A percentile compares a stretch with the other conserved stretches of the same genome.
These are phyloP conservation scores for Helicorthomorpha holstii DNA, from an alignment of 1,140 invertebrate genomes.

Conservation along the genomic window DNA sequence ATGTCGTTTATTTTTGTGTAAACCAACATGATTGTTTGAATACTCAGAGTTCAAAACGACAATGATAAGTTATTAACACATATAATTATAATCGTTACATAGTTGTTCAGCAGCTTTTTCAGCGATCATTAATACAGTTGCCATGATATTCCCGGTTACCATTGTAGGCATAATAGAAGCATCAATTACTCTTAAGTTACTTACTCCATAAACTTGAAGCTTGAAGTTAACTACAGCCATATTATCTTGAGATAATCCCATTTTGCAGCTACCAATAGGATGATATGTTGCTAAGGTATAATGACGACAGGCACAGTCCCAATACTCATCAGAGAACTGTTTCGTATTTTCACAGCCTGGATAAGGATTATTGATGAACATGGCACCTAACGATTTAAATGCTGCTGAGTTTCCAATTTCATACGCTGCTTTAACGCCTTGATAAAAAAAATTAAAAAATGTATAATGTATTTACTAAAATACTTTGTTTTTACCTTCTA, in stretches of 20 bases:
- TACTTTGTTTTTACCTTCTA: too few relatives aligned
- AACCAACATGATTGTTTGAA: too few relatives aligned
- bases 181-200: slow-evolving; percentile 15
- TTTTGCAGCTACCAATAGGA: slow-evolving; percentile 47
- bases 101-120: slow-evolving; percentile 60
- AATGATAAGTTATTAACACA: too few relatives aligned
- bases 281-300: slow-evolving; percentile 58
- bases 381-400: slow-evolving; percentile 9
- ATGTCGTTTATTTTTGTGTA: too few relatives aligned
- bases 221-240: slow-evolving; percentile 55
- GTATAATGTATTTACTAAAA: too few relatives aligned
- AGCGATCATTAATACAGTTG: slow-evolving; percentile 55
- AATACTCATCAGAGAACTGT: slow-evolving; percentile 55
- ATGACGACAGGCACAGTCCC: slow-evolving; percentile 52
- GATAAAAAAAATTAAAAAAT: too few relatives aligned
- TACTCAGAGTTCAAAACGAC: too few relatives aligned
- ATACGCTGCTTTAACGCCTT: too few relatives aligned
- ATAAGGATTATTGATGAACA: slow-evolving; percentile 45
- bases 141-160: slow-evolving; percentile 20
- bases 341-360: slow-evolving; percentile 51
- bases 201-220: slow-evolving; percentile 25
- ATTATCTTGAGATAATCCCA: slow-evolving; percentile 48
- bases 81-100: too few relatives aligned
- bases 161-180: slow-evolving; percentile 16
- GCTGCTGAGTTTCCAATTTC: too few relatives aligned